Percentiles rank a stretch among this genome's conserved stretches.
Conservation (phyloP, 2,888 invertebrate genomes). For the Euproctis similis region DNA sequence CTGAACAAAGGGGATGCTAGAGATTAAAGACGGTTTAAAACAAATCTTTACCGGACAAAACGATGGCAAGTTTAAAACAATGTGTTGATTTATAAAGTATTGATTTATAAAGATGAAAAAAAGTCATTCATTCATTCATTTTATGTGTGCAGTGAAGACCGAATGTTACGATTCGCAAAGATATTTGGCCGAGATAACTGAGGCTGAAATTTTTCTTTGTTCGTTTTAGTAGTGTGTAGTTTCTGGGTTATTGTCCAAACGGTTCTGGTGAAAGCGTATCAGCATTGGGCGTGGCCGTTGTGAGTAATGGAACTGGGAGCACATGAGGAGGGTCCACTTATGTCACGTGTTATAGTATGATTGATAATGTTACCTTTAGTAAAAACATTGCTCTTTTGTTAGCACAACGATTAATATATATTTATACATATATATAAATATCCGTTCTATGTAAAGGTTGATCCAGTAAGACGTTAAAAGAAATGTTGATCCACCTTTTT, state of each 20-base stretch:
- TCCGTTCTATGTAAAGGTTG: no score
- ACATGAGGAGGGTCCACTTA: constrained; percentile 73
- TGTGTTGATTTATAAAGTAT: no score
- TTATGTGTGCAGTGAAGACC: no score
- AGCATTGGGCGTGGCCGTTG: constrained; percentile 60
- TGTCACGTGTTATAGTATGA: constrained; percentile 68
- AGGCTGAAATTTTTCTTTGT: constrained; percentile 17
- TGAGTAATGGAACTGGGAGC: constrained; percentile 72
- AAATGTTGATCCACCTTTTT: no score
- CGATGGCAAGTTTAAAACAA: no score
- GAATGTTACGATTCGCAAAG: constrained; percentile 17
- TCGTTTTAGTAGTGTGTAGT: constrained; percentile 13
- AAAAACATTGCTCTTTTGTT: constrained; percentile 62
- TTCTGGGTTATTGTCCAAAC: constrained; percentile 37
- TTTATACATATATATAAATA: no score
- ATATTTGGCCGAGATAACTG: constrained; percentile 12
- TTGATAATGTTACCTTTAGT: constrained; percentile 63
- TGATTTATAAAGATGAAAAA: no score
- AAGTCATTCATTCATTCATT: no score
- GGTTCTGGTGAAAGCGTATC: constrained; percentile 50
- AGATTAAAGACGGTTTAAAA: no score
- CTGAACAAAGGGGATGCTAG: no score
- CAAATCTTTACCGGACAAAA: no score
- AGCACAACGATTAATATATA: constrained; percentile 35
- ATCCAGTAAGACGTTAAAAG: no score